Conservation (phyloP, 2,888 invertebrate species). For the Trachelus troglodyta region DNA sequence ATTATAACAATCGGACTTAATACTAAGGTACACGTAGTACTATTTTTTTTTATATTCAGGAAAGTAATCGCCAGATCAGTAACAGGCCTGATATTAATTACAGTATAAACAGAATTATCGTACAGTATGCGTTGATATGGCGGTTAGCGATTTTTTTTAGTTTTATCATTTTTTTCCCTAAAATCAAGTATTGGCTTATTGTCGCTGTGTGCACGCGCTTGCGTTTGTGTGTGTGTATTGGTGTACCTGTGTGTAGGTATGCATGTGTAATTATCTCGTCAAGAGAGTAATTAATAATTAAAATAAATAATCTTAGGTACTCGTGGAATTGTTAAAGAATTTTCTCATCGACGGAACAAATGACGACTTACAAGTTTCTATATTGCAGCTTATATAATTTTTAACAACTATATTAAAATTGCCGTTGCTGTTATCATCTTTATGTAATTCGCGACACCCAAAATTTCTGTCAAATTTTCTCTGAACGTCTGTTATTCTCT, state of each 20-base stretch:
- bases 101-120: slow-evolving; percentile 1
- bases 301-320: slow-evolving; percentile 26
- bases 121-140: not conserved
- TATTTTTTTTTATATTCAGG: not conserved
- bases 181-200: not conserved
- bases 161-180: not conserved
- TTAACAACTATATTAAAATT: too few relatives aligned
- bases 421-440: too few relatives aligned
- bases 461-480: too few relatives aligned
- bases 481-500: too few relatives aligned
- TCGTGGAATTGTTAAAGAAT: slow-evolving; percentile 2
- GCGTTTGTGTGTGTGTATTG: too few relatives aligned
- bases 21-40: not conserved
- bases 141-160: not conserved
- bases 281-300: slow-evolving; percentile 18
- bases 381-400: too few relatives aligned
- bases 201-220: not conserved
- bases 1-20: not conserved
- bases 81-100: not conserved
- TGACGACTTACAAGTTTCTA: too few relatives aligned
- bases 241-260: not conserved
- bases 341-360: not conserved
- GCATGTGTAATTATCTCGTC: slow-evolving; percentile 9
- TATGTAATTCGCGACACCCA: too few relatives aligned
- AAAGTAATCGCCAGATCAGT: not conserved